Base-by-base conservation (phyloP, 23 tunicate genomes). In the Halocynthia roretzi region DNA sequence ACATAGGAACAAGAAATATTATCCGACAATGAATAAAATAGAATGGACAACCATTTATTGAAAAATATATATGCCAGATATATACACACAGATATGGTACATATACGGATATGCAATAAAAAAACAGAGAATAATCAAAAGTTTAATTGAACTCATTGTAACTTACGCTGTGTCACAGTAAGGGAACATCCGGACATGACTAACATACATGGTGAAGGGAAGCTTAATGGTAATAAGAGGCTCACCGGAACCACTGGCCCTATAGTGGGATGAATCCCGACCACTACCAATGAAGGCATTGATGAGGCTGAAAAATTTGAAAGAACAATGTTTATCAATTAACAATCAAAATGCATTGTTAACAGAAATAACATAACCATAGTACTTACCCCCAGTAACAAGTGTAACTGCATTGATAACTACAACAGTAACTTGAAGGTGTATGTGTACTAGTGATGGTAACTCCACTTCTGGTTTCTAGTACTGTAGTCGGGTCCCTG, bases 131-230 rank as follows among this genome's bases (percentile, higher is more conserved):
- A 31, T 31, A 31, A 31, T 31, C 44, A 31, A 31, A 31, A 31
- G 44, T 31, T 31, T 4, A 31, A 31, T 31, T 31, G 14, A 31
- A 17, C 72, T 68, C 22, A 18, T 68, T 11, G 72, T 20, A 15
- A 52, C 61, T 51, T n/a, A 53, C 63, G 53, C 5, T 21, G 40
- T 54, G 14, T 55, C 5, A 52, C 80, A 76, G 80, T 76, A 68
- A 8, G 80, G 80, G 51, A 76, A 76, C 67, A 76, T 50, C 31
- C 49, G 60, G 53, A 76, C 18, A 22, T 57, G 80, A 53, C 61
- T 53, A 53, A 76, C 17, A 52, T 76, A 76, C 44, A 76, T 76
- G 9, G 80, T 52, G 80, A 76, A 76, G 7, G 80, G 80, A 17
- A 76, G 69, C 7, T n/a, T 14, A 5, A 76, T 22, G 18, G 77